Evolutionary conservation across 2,888 invertebrate genomes (phyloP).

Genomic region (Chesias legatella): DNA sequence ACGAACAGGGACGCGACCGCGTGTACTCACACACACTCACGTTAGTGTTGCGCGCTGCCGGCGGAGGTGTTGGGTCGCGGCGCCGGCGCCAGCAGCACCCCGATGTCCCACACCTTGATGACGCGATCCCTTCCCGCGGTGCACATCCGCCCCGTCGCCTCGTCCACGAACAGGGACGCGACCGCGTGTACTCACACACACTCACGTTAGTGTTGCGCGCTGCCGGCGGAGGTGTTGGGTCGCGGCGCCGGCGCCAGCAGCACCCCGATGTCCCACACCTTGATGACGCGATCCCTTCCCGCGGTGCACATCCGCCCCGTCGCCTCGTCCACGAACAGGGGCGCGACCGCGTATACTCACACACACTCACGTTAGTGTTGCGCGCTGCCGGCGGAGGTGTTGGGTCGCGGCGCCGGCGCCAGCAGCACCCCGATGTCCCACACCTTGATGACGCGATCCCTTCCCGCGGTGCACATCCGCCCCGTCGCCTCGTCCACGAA

Average conservation of each 20-base stretch:
- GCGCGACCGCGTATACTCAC: slow-evolving; percentile 92
- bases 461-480: slow-evolving; percentile 94
- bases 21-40: slow-evolving; percentile 81
- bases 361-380: slow-evolving; percentile 22
- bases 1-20: slow-evolving; percentile 92
- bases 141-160: slow-evolving; percentile 91
- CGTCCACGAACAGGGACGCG: slow-evolving; percentile 93
- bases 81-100: slow-evolving; percentile 79
- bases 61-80: slow-evolving; percentile 50
- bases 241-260: slow-evolving; percentile 70
- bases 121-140: no score
- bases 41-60: slow-evolving; percentile 25
- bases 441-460: slow-evolving; percentile 96
- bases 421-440: slow-evolving; percentile 90
- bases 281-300: slow-evolving; percentile 96
- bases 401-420: slow-evolving; percentile 59
- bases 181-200: slow-evolving; percentile 90
- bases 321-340: slow-evolving; percentile 94
- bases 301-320: slow-evolving; percentile 93
- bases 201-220: slow-evolving; percentile 25
- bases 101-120: slow-evolving; percentile 95
- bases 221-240: slow-evolving; percentile 42
- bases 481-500: slow-evolving; percentile 94
- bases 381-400: slow-evolving; percentile 35
- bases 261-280: slow-evolving; percentile 92